Evolutionary conservation across 2,888 invertebrate species (phyloP).

Genomic region (Polyommatus iphigenia): DNA sequence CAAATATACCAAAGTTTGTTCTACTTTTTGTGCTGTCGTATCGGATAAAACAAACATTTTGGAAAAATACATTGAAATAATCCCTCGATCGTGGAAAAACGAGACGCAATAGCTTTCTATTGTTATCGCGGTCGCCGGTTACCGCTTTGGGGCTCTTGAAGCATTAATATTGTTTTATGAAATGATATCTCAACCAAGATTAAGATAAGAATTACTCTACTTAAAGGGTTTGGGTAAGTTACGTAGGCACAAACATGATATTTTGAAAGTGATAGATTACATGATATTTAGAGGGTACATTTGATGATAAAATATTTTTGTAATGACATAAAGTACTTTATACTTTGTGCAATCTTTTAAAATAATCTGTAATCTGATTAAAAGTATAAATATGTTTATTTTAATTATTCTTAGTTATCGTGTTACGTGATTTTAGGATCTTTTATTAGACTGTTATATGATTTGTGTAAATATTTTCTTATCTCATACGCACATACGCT

Average conservation of each 20-base stretch:
- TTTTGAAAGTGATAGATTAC: not conserved
- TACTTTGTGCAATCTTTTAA: not conserved
- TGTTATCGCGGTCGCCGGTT: too few relatives aligned
- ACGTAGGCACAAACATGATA: slow-evolving; percentile 25
- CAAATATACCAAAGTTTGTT: not conserved
- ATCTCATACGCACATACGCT: not conserved
- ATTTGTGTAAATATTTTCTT: not conserved
- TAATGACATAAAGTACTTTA: not conserved
- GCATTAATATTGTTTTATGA: not conserved
- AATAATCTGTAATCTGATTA: not conserved
- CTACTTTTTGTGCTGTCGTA: not conserved
- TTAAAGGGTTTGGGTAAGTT: not conserved
- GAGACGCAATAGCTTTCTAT: too few relatives aligned
- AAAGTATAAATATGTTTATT: not conserved
- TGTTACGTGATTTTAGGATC: not conserved
- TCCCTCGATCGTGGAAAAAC: too few relatives aligned
- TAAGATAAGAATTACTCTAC: slow-evolving; percentile 6
- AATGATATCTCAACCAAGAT: not conserved
- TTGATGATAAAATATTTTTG: slow-evolving; percentile 21
- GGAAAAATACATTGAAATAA: not conserved
- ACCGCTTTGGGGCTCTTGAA: too few relatives aligned
- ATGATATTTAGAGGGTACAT: slow-evolving; percentile 7
- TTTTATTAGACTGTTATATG: not conserved
- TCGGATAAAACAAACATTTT: not conserved
- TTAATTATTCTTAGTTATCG: not conserved